Base-by-base conservation (phyloP, 1,140 invertebrate species). In the Rhyzopertha dominica region DNA sequence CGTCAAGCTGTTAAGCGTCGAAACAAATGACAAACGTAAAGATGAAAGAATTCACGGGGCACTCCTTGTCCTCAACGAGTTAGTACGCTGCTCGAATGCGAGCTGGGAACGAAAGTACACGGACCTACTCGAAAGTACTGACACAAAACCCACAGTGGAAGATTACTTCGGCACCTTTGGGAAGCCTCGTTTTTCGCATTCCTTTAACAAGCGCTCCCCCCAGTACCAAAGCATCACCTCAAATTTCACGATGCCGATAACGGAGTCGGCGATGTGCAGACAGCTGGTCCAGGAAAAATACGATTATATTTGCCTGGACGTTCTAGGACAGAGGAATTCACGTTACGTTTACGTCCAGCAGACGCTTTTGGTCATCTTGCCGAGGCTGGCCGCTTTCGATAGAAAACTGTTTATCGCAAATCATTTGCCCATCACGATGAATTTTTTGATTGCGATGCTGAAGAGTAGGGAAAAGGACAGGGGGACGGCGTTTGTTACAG, bases 31-130 rank as follows among this genome's bases (percentile, higher is more conserved):
- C 13, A 79, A 87, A 40, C 85, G 81, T 5, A 78, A 79, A 52
- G 95, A 98, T 59, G 95, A 98, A 65, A 77, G 85, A 63, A 81
- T 93, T 17, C 95, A 98, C 67, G 93, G 94, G 9, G 90, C 90
- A 1, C 71, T 99, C 1, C 74, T 99, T 9, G 89, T 98, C 9
- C 70, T 98, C 1, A 97, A 98, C 73, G 96, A 99, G 68, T 70
- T 99, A 0, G 71, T 99, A 2, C 72, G 95, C 48, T 95, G 91
- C 61, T 88, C 90, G 31, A 95, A 98, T 72, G 79, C 87, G 2
- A 77, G 82, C 31, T 95, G 92, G 82, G 95, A 94, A 63, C 75
- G 77, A 14, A 80, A 82, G 47, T 89, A 91, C 51, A 81, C 82
- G 38, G 71, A 76, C n/a, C 63, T 94, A 2, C 74, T 77, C 66